A percentile compares a stretch with the other conserved stretches of the same genome.
phyloP scores from a whole-genome alignment of 2,888 invertebrate genomes.

The Didymodactylos carnosus region DNA sequence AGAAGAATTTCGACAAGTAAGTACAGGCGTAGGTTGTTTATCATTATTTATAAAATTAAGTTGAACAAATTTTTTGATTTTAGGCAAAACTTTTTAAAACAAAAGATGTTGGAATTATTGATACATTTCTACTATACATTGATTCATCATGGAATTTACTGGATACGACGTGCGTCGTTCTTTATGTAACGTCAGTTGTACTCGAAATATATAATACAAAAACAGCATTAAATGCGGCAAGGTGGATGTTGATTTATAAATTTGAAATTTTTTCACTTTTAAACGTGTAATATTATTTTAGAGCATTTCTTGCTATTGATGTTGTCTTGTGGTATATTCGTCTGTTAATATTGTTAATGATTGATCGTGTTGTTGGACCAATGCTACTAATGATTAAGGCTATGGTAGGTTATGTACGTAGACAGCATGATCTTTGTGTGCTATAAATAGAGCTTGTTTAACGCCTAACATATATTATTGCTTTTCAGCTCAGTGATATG shows the following conservation, averaged over 20 bases:
- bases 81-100: neutral
- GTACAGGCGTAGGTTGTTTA: too few relatives aligned
- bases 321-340: neutral
- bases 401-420: neutral
- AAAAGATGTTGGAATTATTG: neutral
- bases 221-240: neutral
- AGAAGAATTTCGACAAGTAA: neutral
- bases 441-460: neutral
- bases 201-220: neutral
- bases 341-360: neutral
- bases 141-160: neutral
- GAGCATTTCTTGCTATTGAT: neutral
- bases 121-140: neutral
- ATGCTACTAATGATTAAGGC: neutral
- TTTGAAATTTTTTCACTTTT: neutral
- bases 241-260: neutral
- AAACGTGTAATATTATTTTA: neutral
- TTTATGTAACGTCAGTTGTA: neutral
- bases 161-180: neutral
- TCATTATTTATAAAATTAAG: neutral
- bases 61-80: neutral
- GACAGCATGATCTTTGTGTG: too few relatives aligned
- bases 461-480: neutral
- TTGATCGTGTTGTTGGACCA: neutral
- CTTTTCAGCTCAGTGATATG: neutral